Evolutionary conservation across 2,113 vertebrate species (phyloP), one percentile per base, ranked within the genome.

Genomic region (Egretta garzetta): DNA sequence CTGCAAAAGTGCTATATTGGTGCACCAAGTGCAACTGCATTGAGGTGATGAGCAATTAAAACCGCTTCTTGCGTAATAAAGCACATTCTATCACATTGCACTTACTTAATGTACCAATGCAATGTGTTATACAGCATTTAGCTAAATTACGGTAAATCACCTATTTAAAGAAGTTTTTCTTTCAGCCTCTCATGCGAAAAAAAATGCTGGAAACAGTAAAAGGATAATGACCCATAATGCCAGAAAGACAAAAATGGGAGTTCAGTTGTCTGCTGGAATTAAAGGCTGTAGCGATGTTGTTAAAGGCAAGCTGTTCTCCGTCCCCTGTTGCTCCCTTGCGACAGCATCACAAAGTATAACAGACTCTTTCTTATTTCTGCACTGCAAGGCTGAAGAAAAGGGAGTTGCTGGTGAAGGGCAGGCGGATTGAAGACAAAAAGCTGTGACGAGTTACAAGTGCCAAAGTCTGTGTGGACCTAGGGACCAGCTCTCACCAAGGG

Each of bases 131-230:
- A 83, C 50, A 56, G 56, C 64, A 32, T 88, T 97, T 94, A 89
- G 68, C 52, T 96, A 83, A 93, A 96, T 96, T 94, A 76, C 21
- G 21, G 90, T 96, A 96, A 96, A 96, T 95, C 75, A 82, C 75
- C 81, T 88, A 66, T 93, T 98, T 97, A 90, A 96, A 97, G 63
- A 82, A 86, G 76, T 93, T 93, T 94, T 93, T 58, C 50, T 94
- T 97, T 90, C 50, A 82, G 43, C 41, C 22, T 87, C 82, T 90
- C 56, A 28, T 60, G 35, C 67, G 32, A 63, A 86, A 72, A 73
- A 80, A 90, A 68, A 50, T 30, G 53, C 71, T 95, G 58, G 97
- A 89, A 94, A 55, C 64, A 71, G 59, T 85, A 68, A 94, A 81
- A 82, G 28, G 39, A 90, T 96, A 94, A 93, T 95, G 76, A 80